A percentile compares a stretch with the other conserved stretches of the same genome.
These are phyloP conservation scores for Isaurus tuberculatus DNA, from an alignment of 92 coral and sea anemone genomes.

Conservation along the genomic window DNA sequence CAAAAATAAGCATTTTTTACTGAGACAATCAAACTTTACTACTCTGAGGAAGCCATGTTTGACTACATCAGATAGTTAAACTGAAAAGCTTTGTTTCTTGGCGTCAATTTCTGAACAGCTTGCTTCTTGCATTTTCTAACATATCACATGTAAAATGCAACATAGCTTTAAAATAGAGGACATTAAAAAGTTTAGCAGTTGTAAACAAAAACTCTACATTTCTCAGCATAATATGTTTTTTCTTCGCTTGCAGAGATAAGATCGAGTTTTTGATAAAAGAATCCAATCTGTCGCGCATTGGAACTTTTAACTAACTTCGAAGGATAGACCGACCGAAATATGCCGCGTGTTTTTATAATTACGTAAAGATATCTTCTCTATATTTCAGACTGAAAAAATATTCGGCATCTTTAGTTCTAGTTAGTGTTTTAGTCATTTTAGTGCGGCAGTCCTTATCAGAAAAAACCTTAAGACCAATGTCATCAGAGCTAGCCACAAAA, in stretches of 20 bases:
- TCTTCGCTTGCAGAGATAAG: constrained; percentile 34
- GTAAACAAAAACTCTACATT: constrained; percentile 42
- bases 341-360: constrained; percentile 30
- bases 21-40: not conserved
- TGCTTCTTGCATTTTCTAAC: not conserved
- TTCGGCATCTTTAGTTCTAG: constrained; percentile 28
- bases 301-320: constrained; percentile 13
- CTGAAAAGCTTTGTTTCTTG: not conserved
- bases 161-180: constrained; percentile 31
- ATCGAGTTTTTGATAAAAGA: constrained; percentile 5
- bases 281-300: constrained; percentile 26
- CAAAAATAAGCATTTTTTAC: not conserved
- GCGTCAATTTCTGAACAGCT: not conserved
- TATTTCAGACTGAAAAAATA: constrained; percentile 5
- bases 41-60: constrained; percentile 25
- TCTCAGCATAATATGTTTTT: constrained; percentile 36
- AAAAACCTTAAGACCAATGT: constrained; percentile 11
- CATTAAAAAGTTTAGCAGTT: constrained; percentile 28
- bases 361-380: not conserved
- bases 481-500: constrained; percentile 32
- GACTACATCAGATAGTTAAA: not conserved
- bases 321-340: not conserved
- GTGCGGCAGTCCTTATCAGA: constrained; percentile 34
- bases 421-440: constrained; percentile 39
- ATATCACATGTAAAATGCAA: not conserved